phyloP scores from a whole-genome alignment of 1,140 invertebrate genomes.

The Brachionus calyciflorus region DNA sequence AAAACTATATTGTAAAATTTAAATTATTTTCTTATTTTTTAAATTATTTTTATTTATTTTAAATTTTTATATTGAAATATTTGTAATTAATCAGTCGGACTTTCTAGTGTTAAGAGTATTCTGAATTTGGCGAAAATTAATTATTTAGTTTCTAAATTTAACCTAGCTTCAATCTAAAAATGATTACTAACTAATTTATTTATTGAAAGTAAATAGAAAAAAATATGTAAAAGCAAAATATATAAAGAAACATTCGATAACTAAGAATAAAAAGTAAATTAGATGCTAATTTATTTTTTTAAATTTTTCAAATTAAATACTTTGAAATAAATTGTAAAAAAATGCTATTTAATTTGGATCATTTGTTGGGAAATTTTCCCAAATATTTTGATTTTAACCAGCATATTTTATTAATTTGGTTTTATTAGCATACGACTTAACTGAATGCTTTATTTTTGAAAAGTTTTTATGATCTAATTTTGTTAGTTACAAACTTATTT shows the following conservation, averaged over 20 bases:
- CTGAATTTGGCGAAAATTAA: constrained; percentile 2
- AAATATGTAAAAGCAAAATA: background rate
- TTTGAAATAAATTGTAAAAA: constrained; percentile 14
- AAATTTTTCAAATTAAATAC: constrained; percentile 13
- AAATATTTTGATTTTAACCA: background rate
- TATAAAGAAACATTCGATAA: background rate
- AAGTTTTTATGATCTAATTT: background rate
- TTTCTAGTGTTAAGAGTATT: too few species aligned
- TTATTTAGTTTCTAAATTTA: background rate
- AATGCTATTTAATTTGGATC: background rate
- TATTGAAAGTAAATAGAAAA: background rate
- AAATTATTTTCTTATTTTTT: too few species aligned
- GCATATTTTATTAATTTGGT: background rate
- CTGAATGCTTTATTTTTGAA: background rate
- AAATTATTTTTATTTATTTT: too few species aligned
- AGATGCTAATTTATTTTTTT: constrained; percentile 10
- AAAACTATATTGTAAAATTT: too few species aligned
- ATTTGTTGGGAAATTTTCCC: constrained; percentile 5
- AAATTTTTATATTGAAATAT: too few species aligned
- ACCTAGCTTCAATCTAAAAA: background rate
- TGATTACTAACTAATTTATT: background rate
- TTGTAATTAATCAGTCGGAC: too few species aligned
- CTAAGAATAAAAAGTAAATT: background rate
- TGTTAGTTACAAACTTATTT: background rate
- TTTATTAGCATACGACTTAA: background rate